These are phyloP conservation scores for Aricia artaxerxes DNA, from an alignment of 2,888 invertebrate species.

Conservation along the genomic window DNA sequence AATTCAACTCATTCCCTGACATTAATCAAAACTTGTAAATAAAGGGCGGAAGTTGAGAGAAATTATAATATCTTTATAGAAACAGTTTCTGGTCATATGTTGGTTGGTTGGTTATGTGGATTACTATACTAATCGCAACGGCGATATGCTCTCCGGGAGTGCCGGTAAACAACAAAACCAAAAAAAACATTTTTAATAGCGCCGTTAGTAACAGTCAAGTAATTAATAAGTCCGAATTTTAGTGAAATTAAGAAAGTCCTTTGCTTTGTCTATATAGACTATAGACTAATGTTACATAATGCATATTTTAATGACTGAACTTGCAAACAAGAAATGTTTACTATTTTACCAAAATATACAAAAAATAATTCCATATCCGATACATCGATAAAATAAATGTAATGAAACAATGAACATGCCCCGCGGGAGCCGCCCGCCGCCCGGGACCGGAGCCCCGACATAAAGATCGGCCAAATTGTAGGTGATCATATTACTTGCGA, in stretches of 20 bases:
- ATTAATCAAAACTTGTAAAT: slow-evolving; percentile 10
- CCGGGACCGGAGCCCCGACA: not conserved
- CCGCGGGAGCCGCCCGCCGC: not conserved
- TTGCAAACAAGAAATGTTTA: too few species aligned
- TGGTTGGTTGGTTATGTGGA: too few species aligned
- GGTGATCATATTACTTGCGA: not conserved
- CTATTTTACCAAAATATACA: not conserved
- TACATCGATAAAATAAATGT: not conserved
- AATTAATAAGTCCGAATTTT: too few species aligned
- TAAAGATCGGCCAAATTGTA: not conserved
- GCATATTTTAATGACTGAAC: too few species aligned
- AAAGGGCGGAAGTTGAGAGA: not conserved
- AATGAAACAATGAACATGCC: not conserved
- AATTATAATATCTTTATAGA: not conserved
- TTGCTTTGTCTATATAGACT: too few species aligned
- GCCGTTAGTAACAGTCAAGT: too few species aligned
- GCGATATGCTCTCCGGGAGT: too few species aligned
- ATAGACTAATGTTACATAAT: too few species aligned
- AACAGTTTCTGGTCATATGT: not conserved
- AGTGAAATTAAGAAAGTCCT: too few species aligned
- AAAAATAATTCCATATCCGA: not conserved
- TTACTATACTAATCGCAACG: too few species aligned
- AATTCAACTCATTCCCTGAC: not conserved
- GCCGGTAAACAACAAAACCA: too few species aligned
- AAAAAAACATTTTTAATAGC: too few species aligned